Evolutionary conservation across 2,797 vertebrate genomes (phyloP), one percentile per base, ranked within the genome.

Genomic region (Echeneis naucrates): DNA sequence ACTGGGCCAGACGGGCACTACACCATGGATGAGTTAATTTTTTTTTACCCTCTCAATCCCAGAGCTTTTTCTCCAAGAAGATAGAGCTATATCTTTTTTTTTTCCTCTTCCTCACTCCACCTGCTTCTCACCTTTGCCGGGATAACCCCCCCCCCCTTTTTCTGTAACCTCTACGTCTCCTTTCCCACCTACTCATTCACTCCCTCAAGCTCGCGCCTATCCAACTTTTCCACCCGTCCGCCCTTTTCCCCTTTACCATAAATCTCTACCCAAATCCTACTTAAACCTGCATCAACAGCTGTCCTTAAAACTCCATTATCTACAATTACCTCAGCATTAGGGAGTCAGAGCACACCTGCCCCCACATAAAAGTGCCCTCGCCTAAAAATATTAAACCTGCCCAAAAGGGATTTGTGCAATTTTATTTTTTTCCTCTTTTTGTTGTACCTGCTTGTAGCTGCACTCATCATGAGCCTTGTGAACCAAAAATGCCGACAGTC

Each of bases 271-370:
- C 87, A 92, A 93, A 93, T 92, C 92, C 89, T 82, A 86, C 88
- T 92, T 93, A 92, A 93, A 93, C 89, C 90, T 42, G 71, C 89
- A 89, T 90, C 87, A 88, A 86, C 89, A 89, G 88, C 91, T 90
- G 89, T 90, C 92, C 91, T 93, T 93, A 92, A 92, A 93, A 93
- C 88, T 90, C 92, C 90, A 94, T 94, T 94, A 94, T 93, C 92
- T 88, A 92, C 92, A 92, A 94, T 94, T 94, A 94, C 89, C 92
- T 85, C 86, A 92, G 88, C 90, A 92, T 91, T 87, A 92, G 87
- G 87, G 87, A 87, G 82, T 68, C 54, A 19, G 81, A 74, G 82
- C 83, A 90, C 91, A 92, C 87, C 90, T 89, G 89, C 86, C 87
- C 89, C 84, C 75, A 86, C 82, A 88, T 86, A 85, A 89, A 91